Evolutionary conservation across 1,140 invertebrate species (phyloP), one percentile per base, ranked within the genome.

Genomic region (Tetramorium alpestre): DNA sequence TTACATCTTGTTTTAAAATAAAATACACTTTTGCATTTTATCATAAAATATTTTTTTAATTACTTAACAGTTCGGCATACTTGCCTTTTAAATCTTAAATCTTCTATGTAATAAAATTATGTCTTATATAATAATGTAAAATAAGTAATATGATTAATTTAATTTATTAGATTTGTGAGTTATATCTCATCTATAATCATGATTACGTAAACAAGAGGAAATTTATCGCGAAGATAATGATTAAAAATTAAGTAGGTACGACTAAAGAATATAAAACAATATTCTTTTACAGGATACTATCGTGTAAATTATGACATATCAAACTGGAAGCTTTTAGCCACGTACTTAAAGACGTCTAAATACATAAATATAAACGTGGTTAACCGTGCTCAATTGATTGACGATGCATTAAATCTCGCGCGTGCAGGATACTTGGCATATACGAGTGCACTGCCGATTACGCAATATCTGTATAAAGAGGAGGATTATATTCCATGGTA

Each of bases 351-450:
- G 0, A 49, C 18, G 5, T 3, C 72, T 0, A 8, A 76, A 4
- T 82, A 75, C 10, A 22, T 0, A 18, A 62, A 73, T 7, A 96
- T 97, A 54, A 92, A 94, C 58, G 56, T 91, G 0, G 88, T 95
- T 0, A 97, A 96, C 87, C 92, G 96, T 84, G 96, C 96, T 0
- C 95, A 96, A 18, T 94, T 98, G 10, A 96, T 98, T 16, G 97
- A 98, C 87, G 98, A 98, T 93, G 96, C 97, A 5, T 95, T 97
- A 38, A 97, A 96, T 91, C 77, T 95, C 25, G 93, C 94, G 6
- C 92, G 93, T 77, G 91, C 93, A 18, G 92, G 92, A 10, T 85
- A 92, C 7, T 69, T 95, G 10, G 44, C 87, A 4, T 96, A 96
- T 33, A 76, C 87, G 0, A 90, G 94, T 11, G 96, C 96, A 0